Percentiles rank a stretch among this genome's conserved stretches.
Evolutionary conservation across 2,797 vertebrate species (phyloP).

Genomic region (Pangasius djambal): DNA sequence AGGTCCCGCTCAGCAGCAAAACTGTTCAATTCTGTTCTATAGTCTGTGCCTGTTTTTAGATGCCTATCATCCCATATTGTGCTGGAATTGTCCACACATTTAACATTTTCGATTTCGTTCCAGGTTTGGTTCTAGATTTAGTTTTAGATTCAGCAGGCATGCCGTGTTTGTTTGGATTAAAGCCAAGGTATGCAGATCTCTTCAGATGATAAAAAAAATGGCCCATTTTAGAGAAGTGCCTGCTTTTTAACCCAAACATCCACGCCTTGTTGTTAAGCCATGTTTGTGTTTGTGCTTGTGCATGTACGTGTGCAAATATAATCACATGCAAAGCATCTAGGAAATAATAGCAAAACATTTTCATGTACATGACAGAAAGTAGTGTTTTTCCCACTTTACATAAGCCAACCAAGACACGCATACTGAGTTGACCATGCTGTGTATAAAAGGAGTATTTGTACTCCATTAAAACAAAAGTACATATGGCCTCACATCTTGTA

Average conservation of each 20-base stretch:
- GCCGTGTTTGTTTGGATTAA: background rate
- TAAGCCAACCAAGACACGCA: background rate
- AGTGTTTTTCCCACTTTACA: background rate
- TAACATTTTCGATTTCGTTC: background rate
- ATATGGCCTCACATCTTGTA: background rate
- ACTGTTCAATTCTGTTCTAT: too few species aligned
- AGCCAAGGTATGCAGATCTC: constrained; percentile 16
- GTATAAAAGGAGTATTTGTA: background rate
- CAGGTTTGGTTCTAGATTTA: background rate
- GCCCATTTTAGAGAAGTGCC: background rate
- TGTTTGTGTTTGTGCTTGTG: background rate
- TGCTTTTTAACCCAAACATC: background rate
- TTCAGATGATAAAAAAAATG: background rate
- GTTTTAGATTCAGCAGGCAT: background rate
- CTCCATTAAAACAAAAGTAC: background rate
- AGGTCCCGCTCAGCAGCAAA: too few species aligned
- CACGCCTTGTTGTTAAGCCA: background rate
- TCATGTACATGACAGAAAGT: constrained; percentile 9
- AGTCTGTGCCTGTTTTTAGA: background rate
- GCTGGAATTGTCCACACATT: too few species aligned
- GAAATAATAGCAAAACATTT: constrained; percentile 10
- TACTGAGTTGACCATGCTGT: background rate
- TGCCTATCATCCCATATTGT: background rate
- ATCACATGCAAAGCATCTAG: constrained; percentile 12
- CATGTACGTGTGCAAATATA: background rate